Evolutionary conservation across 2,113 vertebrate species (phyloP).

Genomic region (Melospiza georgiana): DNA sequence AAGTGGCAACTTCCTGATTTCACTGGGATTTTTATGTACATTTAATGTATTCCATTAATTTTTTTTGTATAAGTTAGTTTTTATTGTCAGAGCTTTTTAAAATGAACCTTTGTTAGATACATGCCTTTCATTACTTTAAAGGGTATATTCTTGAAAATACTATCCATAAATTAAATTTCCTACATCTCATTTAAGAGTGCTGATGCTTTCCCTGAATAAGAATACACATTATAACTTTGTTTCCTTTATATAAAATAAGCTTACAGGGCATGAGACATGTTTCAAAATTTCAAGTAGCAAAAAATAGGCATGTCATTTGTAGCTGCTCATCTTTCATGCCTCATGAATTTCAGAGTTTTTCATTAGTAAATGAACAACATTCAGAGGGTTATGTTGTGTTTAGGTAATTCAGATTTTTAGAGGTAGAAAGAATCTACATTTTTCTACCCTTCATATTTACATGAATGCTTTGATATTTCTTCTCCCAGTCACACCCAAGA

Average conservation of each 20-base stretch:
- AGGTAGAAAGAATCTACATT: background rate
- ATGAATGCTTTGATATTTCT: background rate
- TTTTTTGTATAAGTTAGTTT: background rate
- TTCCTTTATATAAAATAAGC: background rate
- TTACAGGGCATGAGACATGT: background rate
- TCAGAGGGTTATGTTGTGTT: background rate
- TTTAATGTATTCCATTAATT: background rate
- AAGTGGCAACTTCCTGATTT: background rate
- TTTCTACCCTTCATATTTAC: background rate
- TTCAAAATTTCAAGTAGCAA: background rate
- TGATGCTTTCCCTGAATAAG: background rate
- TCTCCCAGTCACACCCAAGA: background rate
- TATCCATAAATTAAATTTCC: background rate
- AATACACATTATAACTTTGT: background rate
- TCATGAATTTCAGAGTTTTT: background rate
- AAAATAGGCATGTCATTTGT: background rate
- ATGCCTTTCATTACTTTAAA: background rate
- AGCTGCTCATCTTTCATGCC: background rate
- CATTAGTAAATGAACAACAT: background rate
- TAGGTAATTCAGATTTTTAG: background rate
- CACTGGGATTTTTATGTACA: background rate
- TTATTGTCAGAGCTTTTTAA: background rate
- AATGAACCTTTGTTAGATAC: background rate
- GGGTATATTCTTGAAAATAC: background rate
- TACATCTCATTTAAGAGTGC: background rate